Evolutionary conservation across 2,888 invertebrate species (phyloP), one percentile per base, ranked within the genome.

Genomic region (Xestia c-nigrum): DNA sequence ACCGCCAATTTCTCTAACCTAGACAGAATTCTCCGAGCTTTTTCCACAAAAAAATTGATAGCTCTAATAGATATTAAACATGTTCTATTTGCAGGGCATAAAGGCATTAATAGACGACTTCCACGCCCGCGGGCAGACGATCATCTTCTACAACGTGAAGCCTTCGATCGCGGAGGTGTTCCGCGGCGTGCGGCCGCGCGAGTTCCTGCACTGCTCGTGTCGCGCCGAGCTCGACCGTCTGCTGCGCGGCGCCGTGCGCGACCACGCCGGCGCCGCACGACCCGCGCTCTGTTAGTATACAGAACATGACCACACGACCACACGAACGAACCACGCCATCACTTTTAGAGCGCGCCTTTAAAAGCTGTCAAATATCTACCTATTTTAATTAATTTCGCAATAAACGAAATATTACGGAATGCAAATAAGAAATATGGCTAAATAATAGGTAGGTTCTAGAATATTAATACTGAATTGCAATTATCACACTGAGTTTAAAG

Each of bases 101-200:
- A 98, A 98, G 89, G 97, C 97, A 14, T 91, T 98, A 84, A 98
- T 98, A 79, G 97, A 97, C 87, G 98, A 98, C 93, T 98, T 98
- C 93, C 97, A 98, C 74, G 93, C 94, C 47, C 97, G 98, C 83
- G 97, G 97, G 40, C 98, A 98, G 93, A 97, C 98, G 2, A 94
- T 98, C 67, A 97, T 98, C 91, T 98, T 98, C 95, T 98, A 97
- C 95, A 98, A 98, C 93, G 95, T 98, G 86, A 98, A 98, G 92
- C 98, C 98, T 21, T 98, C 98, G 80, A 97, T 98, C 46, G 97
- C 97, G 88, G 97, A 97, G 5, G 97, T 98, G 80, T 97, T 98
- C 90, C 97, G 97, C 89, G 98, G 98, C 52, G 97, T 98, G 74
- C 97, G 97, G n/a, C 98, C 98, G 64, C 97, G 97, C 78, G 97